phyloP scores from a whole-genome alignment of 2,797 vertebrate species.

The Moxostoma hubbsi region DNA sequence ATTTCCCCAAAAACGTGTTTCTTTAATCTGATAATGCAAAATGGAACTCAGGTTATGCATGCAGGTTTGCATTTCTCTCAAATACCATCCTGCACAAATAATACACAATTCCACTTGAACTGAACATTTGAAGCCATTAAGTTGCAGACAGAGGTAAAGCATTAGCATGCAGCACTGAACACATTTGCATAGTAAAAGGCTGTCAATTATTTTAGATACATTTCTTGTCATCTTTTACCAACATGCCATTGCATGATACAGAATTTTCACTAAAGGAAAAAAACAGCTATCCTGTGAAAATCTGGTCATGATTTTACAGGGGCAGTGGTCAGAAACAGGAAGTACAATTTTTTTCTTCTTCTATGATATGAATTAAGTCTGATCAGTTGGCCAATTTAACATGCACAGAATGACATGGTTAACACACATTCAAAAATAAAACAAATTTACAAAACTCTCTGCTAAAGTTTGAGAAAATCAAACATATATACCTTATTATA shows the following conservation, averaged over 20 bases:
- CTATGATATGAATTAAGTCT: neutral
- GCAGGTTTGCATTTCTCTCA: conserved; percentile 72
- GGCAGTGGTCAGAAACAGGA: conserved; percentile 2
- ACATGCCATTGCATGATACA: conserved; percentile 83
- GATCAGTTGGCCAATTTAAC: neutral
- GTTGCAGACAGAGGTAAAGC: conserved; percentile 80
- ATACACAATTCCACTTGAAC: conserved; percentile 73
- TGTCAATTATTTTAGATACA: conserved; percentile 41
- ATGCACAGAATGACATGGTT: neutral
- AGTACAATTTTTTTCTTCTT: neutral
- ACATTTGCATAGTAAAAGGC: conserved; percentile 88
- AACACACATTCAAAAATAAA: too few relatives aligned
- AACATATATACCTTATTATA: conserved; percentile 3
- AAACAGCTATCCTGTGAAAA: neutral
- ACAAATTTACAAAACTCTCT: too few relatives aligned
- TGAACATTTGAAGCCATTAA: conserved; percentile 78
- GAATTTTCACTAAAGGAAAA: conserved; percentile 69
- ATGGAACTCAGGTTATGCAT: conserved; percentile 79
- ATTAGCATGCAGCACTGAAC: conserved; percentile 85
- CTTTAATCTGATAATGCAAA: conserved; percentile 78
- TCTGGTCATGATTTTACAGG: neutral
- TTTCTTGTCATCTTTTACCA: conserved; percentile 64
- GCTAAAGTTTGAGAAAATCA: neutral
- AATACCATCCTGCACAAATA: conserved; percentile 84
- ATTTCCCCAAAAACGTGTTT: conserved; percentile 80